Evolutionary conservation across 2,113 vertebrate species (phyloP), one percentile per base, ranked within the genome.

Genomic region (Cyanoliseus patagonus): DNA sequence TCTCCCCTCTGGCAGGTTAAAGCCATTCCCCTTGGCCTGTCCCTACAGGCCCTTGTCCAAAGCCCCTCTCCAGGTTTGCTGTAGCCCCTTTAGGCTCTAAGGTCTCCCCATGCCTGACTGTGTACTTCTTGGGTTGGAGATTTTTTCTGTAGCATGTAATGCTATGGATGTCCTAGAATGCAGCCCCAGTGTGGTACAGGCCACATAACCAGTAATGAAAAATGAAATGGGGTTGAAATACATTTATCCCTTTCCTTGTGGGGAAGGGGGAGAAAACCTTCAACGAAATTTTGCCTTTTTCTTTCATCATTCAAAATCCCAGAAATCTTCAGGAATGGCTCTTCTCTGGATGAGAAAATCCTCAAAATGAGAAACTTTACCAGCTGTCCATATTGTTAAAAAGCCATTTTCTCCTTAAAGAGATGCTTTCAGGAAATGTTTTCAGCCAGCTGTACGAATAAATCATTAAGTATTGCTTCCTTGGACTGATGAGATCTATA

Each of bases 391-490:
- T 39, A 6, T 9, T 67, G 69, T 83, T 92, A 92, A 92, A 88
- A 86, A 78, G 46, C 80, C 90, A 92, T 92, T 96, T 94, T 35
- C 67, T 70, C 41, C 51, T 86, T 6, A 30, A 78, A 72, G 83
- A 86, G 88, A 55, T 55, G 55, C 66, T 93, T 41, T 1, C 59
- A 86, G 77, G 87, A n/a, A 47, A 27, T 37, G 25, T 59, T 80
- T 74, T 94, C 88, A 90, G 47, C 64, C 61, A 16, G 42, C 68
- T 93, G 79, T 61, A 41, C 52, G 78, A 64, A 92, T 92, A 86
- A 93, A 92, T 94, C 94, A 57, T 7, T 3, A 73, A 68, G 22
- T 1, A 17, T 25, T 25, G 75, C 90, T 75, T 57, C 75, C 22
- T 86, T 31, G 59, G 92, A 67, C 82, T 33, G 93, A 17, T 28